A percentile compares a stretch with the other conserved stretches of the same genome.
These are phyloP conservation scores for Neoarius graeffei DNA, from an alignment of 2,113 vertebrate species.

Conservation along the genomic window DNA sequence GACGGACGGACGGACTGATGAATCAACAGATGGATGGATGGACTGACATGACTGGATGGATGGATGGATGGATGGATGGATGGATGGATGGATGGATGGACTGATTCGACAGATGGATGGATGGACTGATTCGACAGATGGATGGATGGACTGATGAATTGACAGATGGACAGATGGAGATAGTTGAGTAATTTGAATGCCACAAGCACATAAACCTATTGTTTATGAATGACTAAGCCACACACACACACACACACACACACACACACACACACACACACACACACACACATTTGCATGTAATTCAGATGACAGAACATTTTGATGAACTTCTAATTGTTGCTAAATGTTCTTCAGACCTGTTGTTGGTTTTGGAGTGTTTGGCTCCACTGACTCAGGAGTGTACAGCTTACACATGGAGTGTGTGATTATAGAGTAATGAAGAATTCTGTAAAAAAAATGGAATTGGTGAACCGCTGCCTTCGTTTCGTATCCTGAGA, in stretches of 20 bases:
- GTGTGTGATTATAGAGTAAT: background rate
- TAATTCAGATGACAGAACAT: background rate
- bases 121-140: background rate
- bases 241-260: background rate
- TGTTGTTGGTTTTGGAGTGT: background rate
- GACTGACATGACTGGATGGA: background rate
- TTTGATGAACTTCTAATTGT: background rate
- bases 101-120: background rate
- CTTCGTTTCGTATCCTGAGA: background rate
- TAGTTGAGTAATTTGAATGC: background rate
- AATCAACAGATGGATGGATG: background rate
- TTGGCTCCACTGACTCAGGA: background rate
- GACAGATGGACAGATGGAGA: background rate
- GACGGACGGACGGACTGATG: background rate
- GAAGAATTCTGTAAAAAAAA: background rate
- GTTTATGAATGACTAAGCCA: background rate
- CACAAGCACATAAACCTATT: background rate
- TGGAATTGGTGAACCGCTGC: background rate
- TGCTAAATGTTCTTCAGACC: background rate
- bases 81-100: background rate
- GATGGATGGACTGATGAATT: background rate
- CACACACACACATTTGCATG: background rate
- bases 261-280: too few relatives aligned
- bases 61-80: rapidly evolving
- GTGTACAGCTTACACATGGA: background rate